Conservation (phyloP, 2,113 vertebrate species). For the Amblyopsis rosae region DNA sequence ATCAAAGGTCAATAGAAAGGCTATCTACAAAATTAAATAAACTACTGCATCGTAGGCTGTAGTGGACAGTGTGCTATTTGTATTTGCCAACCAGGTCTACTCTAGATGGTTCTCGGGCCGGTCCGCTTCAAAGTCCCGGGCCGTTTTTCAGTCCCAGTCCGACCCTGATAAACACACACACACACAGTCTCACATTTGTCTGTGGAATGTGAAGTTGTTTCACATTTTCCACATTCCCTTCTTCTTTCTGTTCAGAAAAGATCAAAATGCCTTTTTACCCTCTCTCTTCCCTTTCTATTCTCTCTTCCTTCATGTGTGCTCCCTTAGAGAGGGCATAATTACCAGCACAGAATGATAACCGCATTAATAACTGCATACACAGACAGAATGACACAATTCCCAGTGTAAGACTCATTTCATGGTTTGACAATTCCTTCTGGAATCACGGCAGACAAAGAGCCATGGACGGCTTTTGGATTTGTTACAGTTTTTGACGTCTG, state of each 20-base stretch:
- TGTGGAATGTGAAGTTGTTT: no score
- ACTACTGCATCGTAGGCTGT: no score
- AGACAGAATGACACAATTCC: slow-evolving; percentile 75
- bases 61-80: no score
- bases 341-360: slow-evolving; percentile 73
- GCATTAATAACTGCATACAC: slow-evolving; percentile 70
- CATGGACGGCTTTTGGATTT: slow-evolving; percentile 67
- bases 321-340: slow-evolving; percentile 73
- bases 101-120: no score
- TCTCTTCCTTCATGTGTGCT: slow-evolving; percentile 53
- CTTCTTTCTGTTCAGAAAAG: slow-evolving; percentile 63
- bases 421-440: slow-evolving; percentile 75
- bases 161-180: no score
- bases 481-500: slow-evolving; percentile 41
- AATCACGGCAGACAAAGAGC: slow-evolving; percentile 70
- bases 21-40: no score
- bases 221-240: slow-evolving; percentile 2
- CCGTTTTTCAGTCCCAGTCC: no score
- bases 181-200: no score
- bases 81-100: no score
- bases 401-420: slow-evolving; percentile 74
- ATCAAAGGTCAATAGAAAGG: no score
- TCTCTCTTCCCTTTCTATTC: slow-evolving; percentile 11
- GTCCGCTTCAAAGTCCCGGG: no score
- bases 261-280: slow-evolving; percentile 70